phyloP scores from a whole-genome alignment of 2,797 vertebrate species.

The Poeciliopsis infans region DNA sequence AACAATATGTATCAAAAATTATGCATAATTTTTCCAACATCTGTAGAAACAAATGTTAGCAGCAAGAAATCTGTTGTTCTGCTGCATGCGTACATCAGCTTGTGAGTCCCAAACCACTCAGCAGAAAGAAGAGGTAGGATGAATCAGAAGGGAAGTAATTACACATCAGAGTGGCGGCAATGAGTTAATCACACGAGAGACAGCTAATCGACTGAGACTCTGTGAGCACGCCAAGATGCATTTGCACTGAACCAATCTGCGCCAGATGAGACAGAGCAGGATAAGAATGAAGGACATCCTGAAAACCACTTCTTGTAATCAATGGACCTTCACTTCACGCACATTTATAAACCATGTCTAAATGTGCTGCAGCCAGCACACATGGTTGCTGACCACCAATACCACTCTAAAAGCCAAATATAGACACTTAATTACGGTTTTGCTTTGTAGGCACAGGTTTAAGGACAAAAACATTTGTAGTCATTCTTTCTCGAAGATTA shows the following conservation, averaged over 20 bases:
- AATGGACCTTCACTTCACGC: constrained; percentile 71
- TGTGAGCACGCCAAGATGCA: constrained; percentile 50
- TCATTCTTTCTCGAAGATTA: constrained; percentile 33
- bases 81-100: not conserved
- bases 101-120: constrained; percentile 16
- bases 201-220: constrained; percentile 58
- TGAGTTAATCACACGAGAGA: constrained; percentile 58
- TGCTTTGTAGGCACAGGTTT: constrained; percentile 64
- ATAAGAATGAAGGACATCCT: constrained; percentile 59
- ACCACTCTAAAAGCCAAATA: constrained; percentile 54
- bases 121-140: constrained; percentile 8
- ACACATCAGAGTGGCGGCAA: constrained; percentile 38
- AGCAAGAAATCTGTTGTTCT: not conserved
- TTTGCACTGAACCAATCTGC: constrained; percentile 56
- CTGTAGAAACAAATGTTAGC: not conserved
- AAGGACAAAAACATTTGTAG: constrained; percentile 51
- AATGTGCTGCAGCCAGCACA: constrained; percentile 64
- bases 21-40: not conserved
- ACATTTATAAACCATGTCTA: constrained; percentile 64
- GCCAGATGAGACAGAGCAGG: constrained; percentile 63
- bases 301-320: constrained; percentile 59
- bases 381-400: constrained; percentile 58
- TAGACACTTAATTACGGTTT: constrained; percentile 47
- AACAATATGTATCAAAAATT: not conserved
- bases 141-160: constrained; percentile 26